Base-by-base conservation (phyloP, 2,888 invertebrate species). In the Agonopterix subpropinquella region DNA sequence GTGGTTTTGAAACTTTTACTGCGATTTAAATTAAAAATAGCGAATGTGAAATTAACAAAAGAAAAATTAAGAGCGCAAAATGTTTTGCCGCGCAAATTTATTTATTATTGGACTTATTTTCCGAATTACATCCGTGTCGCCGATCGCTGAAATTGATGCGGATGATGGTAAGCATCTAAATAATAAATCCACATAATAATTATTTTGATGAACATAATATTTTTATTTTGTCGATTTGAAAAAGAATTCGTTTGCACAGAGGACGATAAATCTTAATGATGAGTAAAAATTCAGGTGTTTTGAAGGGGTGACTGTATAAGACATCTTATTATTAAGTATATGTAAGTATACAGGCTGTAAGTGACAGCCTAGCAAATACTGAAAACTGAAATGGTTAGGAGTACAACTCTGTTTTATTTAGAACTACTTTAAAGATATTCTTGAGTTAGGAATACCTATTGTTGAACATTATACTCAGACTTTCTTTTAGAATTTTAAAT, bases 41-140 rank as follows among this genome's bases (percentile, higher is more conserved):
- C 53, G 55, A 52, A 63, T 59, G 63, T 61, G 59, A 55, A 52
- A 52, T 53, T 36, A 43, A 52, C 44, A 46, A 50, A 45, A 52
- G 46, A 13, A 43, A 44, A 39, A 42, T 35, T 42, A 11, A 10
- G 36, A 41, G 41, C 49, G 54, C 55, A 65, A 50, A 42, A 83
- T 84, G 80, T 54, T 70, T 67, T 69, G 63, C 53, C 64, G 59
- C 53, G 62, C 56, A 46, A 64, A 65, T 70, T 70, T 85, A 51
- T 70, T 81, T 58, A 52, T 82, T 48, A 65, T 82, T 67, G 78
- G 80, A 67, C 64, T 85, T 47, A 65, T 84, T 70, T 79, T 80
- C 57, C 69, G 72, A 70, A 70, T 80, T 57, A 62, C 76, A 53
- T 73, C 71, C 55, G 85, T 83, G 67, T 78, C 78, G 45, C 80